Evolutionary conservation across 2,113 vertebrate genomes (phyloP), one percentile per base, ranked within the genome.

Genomic region (Phoxinus phoxinus): DNA sequence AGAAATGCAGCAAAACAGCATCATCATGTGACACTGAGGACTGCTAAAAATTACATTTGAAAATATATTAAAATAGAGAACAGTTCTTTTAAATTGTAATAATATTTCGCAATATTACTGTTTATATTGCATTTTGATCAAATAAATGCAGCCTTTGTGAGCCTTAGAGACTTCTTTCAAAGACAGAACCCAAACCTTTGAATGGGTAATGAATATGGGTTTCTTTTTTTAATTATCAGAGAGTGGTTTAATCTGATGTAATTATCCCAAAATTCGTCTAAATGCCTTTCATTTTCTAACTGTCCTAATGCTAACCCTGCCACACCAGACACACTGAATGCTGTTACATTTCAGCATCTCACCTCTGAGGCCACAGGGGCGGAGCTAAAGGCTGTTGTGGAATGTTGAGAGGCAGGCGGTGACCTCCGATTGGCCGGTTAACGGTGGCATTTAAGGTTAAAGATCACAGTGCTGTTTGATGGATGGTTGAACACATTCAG

Each of bases 401-500:
- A 86, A 72, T 89, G 65, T 35, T 23, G 65, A 61, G 63, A 71
- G 63, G 56, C 53, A 27, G 30, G 69, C 23, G 15, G 6, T 41
- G 58, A 56, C 46, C 73, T 77, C 67, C 63, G 23, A 74, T 74
- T 82, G 81, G 41, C 27, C 72, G 59, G 79, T 69, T 78, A 88
- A 84, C 76, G 80, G 73, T 41, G 74, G 86, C 73, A 80, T 75
- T 44, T 1, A 88, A 80, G 91, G 91, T 88, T 86, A 89, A 81
- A 91, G 90, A 90, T 90, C 48, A 84, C 44, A 77, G 87, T 44
- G 37, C 78, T 56, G 69, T 79, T 10, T 89, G 86, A 90, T 61
- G 88, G 84, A 77, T 90, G 89, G 91, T 84, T 86, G 82, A 88
- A 89, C 81, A 80, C 90, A 88, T 90, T 89, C 83, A 86, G 69